phyloP scores from a whole-genome alignment of 2,888 invertebrate genomes.

The Cephus nigrinus region DNA sequence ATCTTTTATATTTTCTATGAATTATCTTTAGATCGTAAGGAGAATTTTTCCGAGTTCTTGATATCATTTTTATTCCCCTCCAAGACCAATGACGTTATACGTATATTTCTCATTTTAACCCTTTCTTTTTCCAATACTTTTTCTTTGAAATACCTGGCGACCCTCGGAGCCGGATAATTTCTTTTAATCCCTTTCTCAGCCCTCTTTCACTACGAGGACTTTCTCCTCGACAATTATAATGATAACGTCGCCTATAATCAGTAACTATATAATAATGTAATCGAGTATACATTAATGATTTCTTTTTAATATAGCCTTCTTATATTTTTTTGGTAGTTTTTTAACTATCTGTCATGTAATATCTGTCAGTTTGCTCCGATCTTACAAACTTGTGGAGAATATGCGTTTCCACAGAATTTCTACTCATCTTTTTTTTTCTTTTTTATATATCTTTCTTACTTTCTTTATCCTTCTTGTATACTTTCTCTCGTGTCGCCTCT shows the following conservation, averaged over 20 bases:
- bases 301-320: neutral
- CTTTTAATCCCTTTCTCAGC: neutral
- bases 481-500: conserved; percentile 6
- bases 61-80: neutral
- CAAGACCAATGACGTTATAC: neutral
- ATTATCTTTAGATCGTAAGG: neutral
- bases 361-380: neutral
- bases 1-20: neutral
- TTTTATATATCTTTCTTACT: neutral
- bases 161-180: conserved; percentile 15
- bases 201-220: neutral
- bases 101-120: neutral
- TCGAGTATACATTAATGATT: neutral
- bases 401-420: neutral
- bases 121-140: neutral
- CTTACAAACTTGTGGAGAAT: neutral
- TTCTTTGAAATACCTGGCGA: conserved; percentile 7
- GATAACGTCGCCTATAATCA: neutral
- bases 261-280: neutral
- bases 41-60: neutral
- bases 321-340: neutral
- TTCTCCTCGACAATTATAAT: neutral
- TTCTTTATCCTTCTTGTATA: conserved; percentile 7
- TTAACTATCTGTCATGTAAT: neutral
- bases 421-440: neutral